phyloP scores from a whole-genome alignment of 53 echinoderm and acorn worm species.

The Paracentrotus lividus region DNA sequence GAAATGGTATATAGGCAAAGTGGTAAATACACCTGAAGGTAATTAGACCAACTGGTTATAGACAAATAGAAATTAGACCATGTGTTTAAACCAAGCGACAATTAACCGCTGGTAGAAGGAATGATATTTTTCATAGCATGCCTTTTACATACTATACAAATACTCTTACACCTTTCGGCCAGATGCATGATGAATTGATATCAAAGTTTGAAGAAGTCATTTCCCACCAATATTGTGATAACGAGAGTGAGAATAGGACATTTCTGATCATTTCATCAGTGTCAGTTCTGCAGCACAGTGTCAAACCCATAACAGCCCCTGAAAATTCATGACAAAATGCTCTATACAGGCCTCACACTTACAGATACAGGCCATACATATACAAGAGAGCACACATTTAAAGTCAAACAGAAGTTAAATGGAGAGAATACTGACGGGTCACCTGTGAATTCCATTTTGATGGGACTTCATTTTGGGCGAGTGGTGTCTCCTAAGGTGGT shows the following conservation, averaged over 20 bases:
- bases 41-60: too few relatives aligned
- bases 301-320: not conserved
- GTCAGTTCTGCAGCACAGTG: not conserved
- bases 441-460: not conserved
- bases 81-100: too few relatives aligned
- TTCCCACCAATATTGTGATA: not conserved
- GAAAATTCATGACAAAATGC: conserved; percentile 33
- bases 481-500: not conserved
- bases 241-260: not conserved
- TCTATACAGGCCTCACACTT: not conserved
- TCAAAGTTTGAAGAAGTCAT: not conserved
- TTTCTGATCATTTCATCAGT: not conserved
- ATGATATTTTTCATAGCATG: too few relatives aligned
- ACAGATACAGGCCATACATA: not conserved
- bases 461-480: not conserved
- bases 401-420: not conserved
- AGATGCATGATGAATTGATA: not conserved
- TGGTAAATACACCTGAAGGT: too few relatives aligned
- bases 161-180: too few relatives aligned
- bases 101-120: too few relatives aligned
- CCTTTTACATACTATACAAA: too few relatives aligned
- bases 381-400: not conserved
- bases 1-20: too few relatives aligned
- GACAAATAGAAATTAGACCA: too few relatives aligned
- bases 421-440: not conserved